Evolutionary conservation across 1,140 invertebrate genomes (phyloP).

Genomic region (Papilio glaucus): DNA sequence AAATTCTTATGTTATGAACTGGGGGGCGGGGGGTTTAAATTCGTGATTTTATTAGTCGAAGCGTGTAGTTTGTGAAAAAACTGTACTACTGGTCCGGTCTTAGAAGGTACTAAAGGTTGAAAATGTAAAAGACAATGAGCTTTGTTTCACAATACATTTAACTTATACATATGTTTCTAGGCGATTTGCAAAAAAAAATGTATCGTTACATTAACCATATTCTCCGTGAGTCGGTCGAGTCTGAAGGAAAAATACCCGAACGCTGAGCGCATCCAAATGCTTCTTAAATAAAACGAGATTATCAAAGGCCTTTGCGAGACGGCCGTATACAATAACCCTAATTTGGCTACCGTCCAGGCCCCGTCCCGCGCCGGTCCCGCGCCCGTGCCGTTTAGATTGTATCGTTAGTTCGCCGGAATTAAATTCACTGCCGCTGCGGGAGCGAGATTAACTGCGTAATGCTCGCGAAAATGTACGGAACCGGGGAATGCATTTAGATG

Average conservation of each 20-base stretch:
- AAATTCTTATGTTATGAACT: too few relatives aligned
- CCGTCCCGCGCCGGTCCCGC: slow-evolving; percentile 35
- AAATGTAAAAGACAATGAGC: neutral
- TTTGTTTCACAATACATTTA: neutral
- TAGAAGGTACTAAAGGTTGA: neutral
- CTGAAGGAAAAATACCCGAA: slow-evolving; percentile 23
- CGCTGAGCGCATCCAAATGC: slow-evolving; percentile 26
- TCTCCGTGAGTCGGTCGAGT: neutral
- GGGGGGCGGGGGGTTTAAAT: too few relatives aligned
- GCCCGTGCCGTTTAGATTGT: slow-evolving; percentile 63
- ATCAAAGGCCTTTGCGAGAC: slow-evolving; percentile 35
- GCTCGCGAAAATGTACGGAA: slow-evolving; percentile 40
- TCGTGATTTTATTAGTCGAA: too few relatives aligned
- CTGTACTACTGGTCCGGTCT: too few relatives aligned
- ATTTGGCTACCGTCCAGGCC: slow-evolving; percentile 51
- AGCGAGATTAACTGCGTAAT: slow-evolving; percentile 54
- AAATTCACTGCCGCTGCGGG: slow-evolving; percentile 47
- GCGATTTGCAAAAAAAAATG: slow-evolving; percentile 29
- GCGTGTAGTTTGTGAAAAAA: too few relatives aligned
- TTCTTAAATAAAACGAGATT: slow-evolving; percentile 34
- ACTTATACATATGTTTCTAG: slow-evolving; percentile 10
- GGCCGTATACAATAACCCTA: slow-evolving; percentile 44
- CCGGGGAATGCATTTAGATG: slow-evolving; percentile 24
- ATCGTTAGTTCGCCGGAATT: slow-evolving; percentile 55
- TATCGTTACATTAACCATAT: slow-evolving; percentile 30